phyloP scores from a whole-genome alignment of 2,113 vertebrate genomes.

The Limanda limanda region DNA sequence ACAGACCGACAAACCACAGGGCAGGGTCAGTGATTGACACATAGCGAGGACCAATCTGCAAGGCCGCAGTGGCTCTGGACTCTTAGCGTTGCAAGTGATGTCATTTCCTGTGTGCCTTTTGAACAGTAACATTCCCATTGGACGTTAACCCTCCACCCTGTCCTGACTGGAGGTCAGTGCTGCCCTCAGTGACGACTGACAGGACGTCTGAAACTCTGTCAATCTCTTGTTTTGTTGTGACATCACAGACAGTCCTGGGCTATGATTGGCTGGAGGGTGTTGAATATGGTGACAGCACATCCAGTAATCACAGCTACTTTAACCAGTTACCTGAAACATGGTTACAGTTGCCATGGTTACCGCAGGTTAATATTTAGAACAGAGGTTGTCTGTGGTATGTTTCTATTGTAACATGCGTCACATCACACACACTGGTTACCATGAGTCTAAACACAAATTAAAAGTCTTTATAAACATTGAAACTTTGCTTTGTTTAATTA shows the following conservation, averaged over 20 bases:
- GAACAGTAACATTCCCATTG: background rate
- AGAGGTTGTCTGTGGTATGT: background rate
- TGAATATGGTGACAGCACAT: background rate
- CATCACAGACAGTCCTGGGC: background rate
- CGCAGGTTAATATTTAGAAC: background rate
- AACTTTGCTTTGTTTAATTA: too few species aligned
- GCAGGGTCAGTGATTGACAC: slow-evolving; percentile 91
- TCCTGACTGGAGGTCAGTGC: background rate
- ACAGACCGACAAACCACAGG: slow-evolving; percentile 91
- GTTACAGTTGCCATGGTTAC: slow-evolving; percentile 11
- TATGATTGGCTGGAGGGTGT: slow-evolving; percentile 12
- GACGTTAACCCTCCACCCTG: background rate
- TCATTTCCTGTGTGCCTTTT: slow-evolving; percentile 58
- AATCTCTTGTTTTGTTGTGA: background rate
- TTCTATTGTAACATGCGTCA: slow-evolving; percentile 21
- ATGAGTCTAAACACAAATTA: slow-evolving; percentile 11
- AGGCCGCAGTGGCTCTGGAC: background rate
- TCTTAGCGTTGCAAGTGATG: slow-evolving; percentile 30
- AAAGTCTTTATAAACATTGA: background rate
- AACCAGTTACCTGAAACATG: background rate
- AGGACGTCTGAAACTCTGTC: background rate
- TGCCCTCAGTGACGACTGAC: background rate
- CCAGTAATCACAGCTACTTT: background rate
- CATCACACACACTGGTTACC: slow-evolving; percentile 18
- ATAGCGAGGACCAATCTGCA: slow-evolving; percentile 51